phyloP scores from a whole-genome alignment of 2,888 invertebrate genomes.

The Ectemnius continuus region DNA sequence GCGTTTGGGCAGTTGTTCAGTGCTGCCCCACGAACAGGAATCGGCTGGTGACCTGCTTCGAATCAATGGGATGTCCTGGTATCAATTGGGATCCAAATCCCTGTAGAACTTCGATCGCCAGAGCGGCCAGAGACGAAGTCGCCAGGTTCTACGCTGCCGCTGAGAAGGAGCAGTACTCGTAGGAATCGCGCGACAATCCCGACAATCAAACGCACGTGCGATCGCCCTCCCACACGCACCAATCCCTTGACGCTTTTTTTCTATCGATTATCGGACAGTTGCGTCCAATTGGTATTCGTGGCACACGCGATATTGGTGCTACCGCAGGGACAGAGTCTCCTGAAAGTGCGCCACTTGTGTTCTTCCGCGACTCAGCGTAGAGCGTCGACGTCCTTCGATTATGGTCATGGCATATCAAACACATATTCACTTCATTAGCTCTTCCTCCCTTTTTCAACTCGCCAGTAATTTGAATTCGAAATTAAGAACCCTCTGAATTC shows the following conservation, averaged over 20 bases:
- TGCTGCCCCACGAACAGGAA: constrained; percentile 81
- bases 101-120: constrained; percentile 82
- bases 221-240: neutral
- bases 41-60: constrained; percentile 82
- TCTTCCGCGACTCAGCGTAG: constrained; percentile 21
- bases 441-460: no score
- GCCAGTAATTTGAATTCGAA: no score
- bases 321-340: no score
- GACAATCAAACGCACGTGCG: neutral
- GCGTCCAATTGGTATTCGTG: no score
- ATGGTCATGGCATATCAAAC: no score
- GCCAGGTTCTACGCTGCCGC: constrained; percentile 62
- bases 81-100: constrained; percentile 87
- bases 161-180: constrained; percentile 24
- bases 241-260: neutral
- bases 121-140: constrained; percentile 78
- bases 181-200: neutral
- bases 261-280: neutral
- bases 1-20: constrained; percentile 87
- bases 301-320: no score
- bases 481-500: no score
- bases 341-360: constrained; percentile 16
- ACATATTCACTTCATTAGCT: no score
- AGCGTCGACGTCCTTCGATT: neutral
- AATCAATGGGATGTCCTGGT: constrained; percentile 85